Evolutionary conservation across 2,113 vertebrate genomes (phyloP).

Genomic region (Lophochroa leadbeateri): DNA sequence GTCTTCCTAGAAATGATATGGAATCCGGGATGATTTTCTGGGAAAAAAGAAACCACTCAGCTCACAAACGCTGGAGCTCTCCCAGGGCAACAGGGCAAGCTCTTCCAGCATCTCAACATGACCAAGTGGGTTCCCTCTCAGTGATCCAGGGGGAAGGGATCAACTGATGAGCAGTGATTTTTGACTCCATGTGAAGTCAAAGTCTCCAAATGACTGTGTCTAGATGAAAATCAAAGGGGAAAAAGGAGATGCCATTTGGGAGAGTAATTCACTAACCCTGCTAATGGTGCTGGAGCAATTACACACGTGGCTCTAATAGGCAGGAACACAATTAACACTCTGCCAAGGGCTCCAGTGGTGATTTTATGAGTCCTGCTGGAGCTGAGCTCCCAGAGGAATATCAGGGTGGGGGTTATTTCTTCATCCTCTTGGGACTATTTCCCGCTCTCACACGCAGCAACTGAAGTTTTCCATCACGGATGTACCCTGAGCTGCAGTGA

Average conservation of each 20-base stretch:
- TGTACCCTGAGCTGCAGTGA: neutral
- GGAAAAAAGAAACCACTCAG: neutral
- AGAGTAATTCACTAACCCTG: neutral
- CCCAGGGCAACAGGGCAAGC: neutral
- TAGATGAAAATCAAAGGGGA: neutral
- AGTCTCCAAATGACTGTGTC: neutral
- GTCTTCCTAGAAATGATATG: neutral
- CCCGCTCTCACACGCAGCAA: neutral
- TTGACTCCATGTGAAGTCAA: neutral
- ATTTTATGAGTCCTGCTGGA: neutral
- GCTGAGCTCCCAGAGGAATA: neutral
- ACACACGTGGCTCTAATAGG: neutral
- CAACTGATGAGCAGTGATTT: neutral
- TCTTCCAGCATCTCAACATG: rapidly evolving
- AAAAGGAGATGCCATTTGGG: neutral
- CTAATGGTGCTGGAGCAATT: neutral
- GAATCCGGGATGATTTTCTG: neutral
- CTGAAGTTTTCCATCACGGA: neutral
- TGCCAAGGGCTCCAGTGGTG: neutral
- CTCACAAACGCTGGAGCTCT: neutral
- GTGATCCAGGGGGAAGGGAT: neutral
- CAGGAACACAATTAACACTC: slow-evolving; percentile 14
- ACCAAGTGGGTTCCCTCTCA: neutral
- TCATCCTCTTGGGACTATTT: neutral
- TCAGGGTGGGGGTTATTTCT: neutral